Evolutionary conservation across 2,888 invertebrate genomes (phyloP).

Genomic region (Tholera decimalis): DNA sequence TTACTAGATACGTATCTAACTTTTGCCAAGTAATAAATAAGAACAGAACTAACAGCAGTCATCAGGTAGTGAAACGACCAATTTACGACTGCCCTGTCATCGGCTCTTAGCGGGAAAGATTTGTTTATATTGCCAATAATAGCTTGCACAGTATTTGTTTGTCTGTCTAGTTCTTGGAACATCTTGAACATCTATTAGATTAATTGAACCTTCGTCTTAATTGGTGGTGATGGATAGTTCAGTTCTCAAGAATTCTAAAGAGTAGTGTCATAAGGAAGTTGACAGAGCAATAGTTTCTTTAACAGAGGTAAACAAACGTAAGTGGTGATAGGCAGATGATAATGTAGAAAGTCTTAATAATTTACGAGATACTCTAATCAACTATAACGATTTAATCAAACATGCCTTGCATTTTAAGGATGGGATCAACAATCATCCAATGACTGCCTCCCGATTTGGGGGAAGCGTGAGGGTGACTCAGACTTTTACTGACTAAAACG

Average conservation of each 20-base stretch:
- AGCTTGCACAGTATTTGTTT: slow-evolving; percentile 18
- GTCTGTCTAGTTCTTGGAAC: slow-evolving; percentile 32
- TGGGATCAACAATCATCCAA: too few relatives aligned
- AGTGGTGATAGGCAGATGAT: neutral
- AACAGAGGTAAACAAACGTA: too few relatives aligned
- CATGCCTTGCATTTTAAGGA: too few relatives aligned
- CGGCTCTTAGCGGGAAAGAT: slow-evolving; percentile 40
- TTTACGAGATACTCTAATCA: too few relatives aligned
- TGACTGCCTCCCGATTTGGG: too few relatives aligned
- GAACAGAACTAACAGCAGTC: neutral
- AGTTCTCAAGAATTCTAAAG: slow-evolving; percentile 5
- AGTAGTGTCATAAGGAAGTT: neutral
- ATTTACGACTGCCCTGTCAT: slow-evolving; percentile 42
- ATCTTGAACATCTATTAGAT: neutral
- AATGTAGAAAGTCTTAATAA: neutral
- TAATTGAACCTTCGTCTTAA: slow-evolving; percentile 25
- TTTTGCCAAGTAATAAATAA: slow-evolving; percentile 24
- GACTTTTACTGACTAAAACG: too few relatives aligned
- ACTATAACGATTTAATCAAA: too few relatives aligned
- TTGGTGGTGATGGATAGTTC: slow-evolving; percentile 19
- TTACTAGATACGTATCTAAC: neutral
- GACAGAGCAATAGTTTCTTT: neutral
- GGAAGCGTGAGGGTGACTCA: too few relatives aligned
- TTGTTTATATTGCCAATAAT: slow-evolving; percentile 41
- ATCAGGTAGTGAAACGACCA: slow-evolving; percentile 22